Evolutionary conservation across 2,888 invertebrate genomes (phyloP).

Genomic region (Syrista parreyssii): DNA sequence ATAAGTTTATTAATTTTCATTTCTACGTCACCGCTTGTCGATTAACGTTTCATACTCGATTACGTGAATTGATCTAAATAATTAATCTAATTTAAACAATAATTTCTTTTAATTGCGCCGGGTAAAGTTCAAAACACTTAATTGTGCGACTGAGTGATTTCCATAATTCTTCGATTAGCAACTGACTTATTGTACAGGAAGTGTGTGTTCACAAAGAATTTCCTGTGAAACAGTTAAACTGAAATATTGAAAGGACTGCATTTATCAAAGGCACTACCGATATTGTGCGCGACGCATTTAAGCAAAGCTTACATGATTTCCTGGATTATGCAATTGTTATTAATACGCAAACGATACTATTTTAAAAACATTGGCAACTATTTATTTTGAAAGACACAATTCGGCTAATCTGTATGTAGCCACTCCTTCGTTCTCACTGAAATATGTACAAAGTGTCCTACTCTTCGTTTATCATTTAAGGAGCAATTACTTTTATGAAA

Average conservation of each 20-base stretch:
- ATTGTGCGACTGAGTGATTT: background rate
- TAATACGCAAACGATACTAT: background rate
- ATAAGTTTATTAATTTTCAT: background rate
- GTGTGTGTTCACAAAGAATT: background rate
- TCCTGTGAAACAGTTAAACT: background rate
- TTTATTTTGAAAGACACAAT: background rate
- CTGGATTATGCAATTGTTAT: background rate
- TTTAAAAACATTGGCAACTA: background rate
- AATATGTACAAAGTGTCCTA: background rate
- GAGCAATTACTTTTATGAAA: background rate
- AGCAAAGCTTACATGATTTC: background rate
- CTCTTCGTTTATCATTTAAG: background rate
- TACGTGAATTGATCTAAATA: background rate
- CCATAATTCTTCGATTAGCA: background rate
- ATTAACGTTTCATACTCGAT: background rate
- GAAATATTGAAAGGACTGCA: background rate
- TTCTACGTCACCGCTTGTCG: background rate
- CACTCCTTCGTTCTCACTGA: background rate
- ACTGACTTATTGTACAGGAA: background rate
- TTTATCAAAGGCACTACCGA: background rate
- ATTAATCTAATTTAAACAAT: background rate
- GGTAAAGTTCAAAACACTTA: background rate
- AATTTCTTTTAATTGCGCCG: background rate
- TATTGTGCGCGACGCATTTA: background rate
- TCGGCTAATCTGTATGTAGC: background rate